Conservation (phyloP, 2,797 vertebrate genomes). For the Sebastes itinus region DNA sequence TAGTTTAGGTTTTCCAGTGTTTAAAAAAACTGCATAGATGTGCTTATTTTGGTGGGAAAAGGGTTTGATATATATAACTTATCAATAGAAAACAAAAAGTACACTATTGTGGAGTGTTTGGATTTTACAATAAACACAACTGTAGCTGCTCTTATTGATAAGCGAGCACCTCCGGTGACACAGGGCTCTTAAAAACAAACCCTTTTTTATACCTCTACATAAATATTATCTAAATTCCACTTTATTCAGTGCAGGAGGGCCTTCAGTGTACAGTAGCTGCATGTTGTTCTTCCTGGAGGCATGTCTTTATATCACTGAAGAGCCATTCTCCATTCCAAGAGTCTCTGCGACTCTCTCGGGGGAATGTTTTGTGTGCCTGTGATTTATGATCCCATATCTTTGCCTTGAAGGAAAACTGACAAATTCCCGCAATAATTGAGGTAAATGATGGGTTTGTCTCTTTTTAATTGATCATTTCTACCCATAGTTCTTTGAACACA, state of each 20-base stretch:
- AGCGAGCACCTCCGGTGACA: slow-evolving; percentile 24
- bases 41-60: neutral
- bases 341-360: slow-evolving; percentile 42
- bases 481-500: slow-evolving; percentile 27
- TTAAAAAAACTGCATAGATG: neutral
- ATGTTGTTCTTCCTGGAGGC: slow-evolving; percentile 53
- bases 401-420: slow-evolving; percentile 73
- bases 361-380: slow-evolving; percentile 62
- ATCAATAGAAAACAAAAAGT: neutral
- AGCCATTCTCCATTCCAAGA: slow-evolving; percentile 65
- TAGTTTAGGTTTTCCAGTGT: neutral
- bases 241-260: slow-evolving; percentile 26
- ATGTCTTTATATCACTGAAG: slow-evolving; percentile 62
- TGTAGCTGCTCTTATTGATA: slow-evolving; percentile 11
- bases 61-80: neutral
- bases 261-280: slow-evolving; percentile 21
- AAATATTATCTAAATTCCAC: slow-evolving; percentile 55
- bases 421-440: slow-evolving; percentile 75
- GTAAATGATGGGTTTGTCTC: slow-evolving; percentile 73
- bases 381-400: slow-evolving; percentile 72
- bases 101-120: neutral
- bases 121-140: slow-evolving; percentile 14
- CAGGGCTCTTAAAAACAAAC: slow-evolving; percentile 29
- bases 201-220: slow-evolving; percentile 50
- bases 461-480: slow-evolving; percentile 56